Conservation (phyloP, 1,140 invertebrate genomes). For the Ectropis grisescens region DNA sequence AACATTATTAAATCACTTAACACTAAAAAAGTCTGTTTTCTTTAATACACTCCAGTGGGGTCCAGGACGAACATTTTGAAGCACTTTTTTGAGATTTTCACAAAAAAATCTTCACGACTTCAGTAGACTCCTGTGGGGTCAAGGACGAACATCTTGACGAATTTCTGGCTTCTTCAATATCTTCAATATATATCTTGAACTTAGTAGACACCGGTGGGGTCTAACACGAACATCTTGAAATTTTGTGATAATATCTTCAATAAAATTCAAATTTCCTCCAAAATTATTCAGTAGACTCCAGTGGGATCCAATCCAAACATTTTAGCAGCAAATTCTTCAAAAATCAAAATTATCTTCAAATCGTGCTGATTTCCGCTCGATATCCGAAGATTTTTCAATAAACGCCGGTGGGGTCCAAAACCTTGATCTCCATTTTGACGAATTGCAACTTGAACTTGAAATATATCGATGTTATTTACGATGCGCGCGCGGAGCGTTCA, state of each 20-base stretch:
- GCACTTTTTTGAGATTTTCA: conserved; percentile 17
- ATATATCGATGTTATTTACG: conserved; percentile 61
- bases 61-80: conserved; percentile 46
- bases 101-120: conserved; percentile 22
- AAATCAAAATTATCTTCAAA: conserved; percentile 10
- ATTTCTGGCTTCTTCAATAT: conserved; percentile 12
- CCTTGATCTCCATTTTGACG: conserved; percentile 48
- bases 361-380: conserved; percentile 7
- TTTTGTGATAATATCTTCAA: conserved; percentile 2
- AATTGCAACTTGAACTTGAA: conserved; percentile 29
- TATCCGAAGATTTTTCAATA: conserved; percentile 25
- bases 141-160: conserved; percentile 40
- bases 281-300: conserved; percentile 37
- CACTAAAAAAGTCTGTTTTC: conserved; percentile 22
- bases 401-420: conserved; percentile 58
- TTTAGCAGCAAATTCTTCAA: conserved; percentile 22
- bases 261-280: conserved; percentile 5
- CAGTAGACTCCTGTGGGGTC: conserved; percentile 52
- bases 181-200: conserved; percentile 8
- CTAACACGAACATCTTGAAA: conserved; percentile 25
- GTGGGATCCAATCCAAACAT: conserved; percentile 49
- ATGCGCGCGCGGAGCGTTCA: conserved; percentile 26
- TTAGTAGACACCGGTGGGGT: conserved; percentile 36
- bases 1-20: conserved; percentile 42
- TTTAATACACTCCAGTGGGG: conserved; percentile 48